Percentiles rank a stretch among this genome's conserved stretches.
phyloP scores from a whole-genome alignment of 1,140 invertebrate genomes.

The Diachasmimorpha longicaudata region DNA sequence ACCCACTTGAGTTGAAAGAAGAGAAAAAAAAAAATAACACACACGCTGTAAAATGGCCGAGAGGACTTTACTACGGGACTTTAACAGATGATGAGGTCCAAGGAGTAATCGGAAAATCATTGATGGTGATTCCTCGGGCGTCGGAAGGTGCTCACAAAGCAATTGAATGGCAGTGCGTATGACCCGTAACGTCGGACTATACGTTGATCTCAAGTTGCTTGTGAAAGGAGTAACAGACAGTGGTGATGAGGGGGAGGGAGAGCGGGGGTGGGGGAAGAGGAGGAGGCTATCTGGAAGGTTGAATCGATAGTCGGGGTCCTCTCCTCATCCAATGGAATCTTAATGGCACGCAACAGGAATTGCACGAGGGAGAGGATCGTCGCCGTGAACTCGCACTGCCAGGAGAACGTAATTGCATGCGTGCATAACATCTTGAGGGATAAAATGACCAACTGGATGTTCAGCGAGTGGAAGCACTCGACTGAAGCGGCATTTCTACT shows the following conservation, averaged over 20 bases:
- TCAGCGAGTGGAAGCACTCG: too few species aligned
- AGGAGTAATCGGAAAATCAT: not conserved
- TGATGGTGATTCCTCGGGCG: not conserved
- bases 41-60: not conserved
- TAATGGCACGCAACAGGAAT: conserved; percentile 42
- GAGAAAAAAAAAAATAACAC: not conserved
- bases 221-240: too few species aligned
- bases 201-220: not conserved
- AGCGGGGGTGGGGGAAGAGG: not conserved
- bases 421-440: not conserved
- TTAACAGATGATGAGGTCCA: not conserved
- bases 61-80: not conserved
- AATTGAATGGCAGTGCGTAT: not conserved
- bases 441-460: not conserved
- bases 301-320: conserved; percentile 34
- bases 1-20: not conserved
- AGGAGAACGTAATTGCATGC: conserved; percentile 47
- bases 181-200: not conserved
- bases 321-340: conserved; percentile 37
- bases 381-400: conserved; percentile 19
- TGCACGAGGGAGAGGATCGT: conserved; percentile 28
- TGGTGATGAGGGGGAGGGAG: too few species aligned
- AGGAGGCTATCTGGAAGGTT: conserved; percentile 31
- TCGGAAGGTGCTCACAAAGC: not conserved
- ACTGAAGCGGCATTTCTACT: not conserved